A percentile compares a stretch with the other conserved stretches of the same genome.
phyloP scores from a whole-genome alignment of 2,888 invertebrate genomes.

The Chrysina gloriosa region DNA sequence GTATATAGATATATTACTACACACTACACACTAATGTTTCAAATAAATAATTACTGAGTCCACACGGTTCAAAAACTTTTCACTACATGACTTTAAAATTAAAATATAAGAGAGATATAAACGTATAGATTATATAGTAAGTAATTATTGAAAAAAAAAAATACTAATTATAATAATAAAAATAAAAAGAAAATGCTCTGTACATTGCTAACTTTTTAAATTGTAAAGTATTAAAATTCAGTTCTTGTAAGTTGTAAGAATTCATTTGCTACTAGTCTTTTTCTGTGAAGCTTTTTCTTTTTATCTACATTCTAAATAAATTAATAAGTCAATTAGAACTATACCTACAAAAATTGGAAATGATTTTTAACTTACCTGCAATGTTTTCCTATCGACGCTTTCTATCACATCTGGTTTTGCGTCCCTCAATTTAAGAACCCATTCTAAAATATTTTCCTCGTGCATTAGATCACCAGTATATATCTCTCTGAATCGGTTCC shows the following conservation, averaged over 20 bases:
- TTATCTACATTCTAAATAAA: slow-evolving; percentile 23
- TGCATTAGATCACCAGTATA: slow-evolving; percentile 92
- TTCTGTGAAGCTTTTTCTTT: slow-evolving; percentile 31
- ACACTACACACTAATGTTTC: no score
- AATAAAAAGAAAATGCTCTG: no score
- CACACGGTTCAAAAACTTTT: no score
- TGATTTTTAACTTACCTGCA: slow-evolving; percentile 69
- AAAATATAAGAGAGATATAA: no score
- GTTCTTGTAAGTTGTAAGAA: slow-evolving; percentile 4
- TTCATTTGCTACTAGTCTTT: slow-evolving; percentile 26
- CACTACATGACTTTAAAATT: no score
- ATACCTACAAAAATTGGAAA: neutral
- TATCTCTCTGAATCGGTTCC: slow-evolving; percentile 88
- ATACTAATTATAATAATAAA: neutral
- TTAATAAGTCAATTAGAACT: neutral
- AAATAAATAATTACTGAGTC: no score
- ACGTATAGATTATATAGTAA: no score
- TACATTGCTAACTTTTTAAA: neutral
- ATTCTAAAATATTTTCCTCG: slow-evolving; percentile 88
- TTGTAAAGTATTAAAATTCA: neutral
- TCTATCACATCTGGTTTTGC: slow-evolving; percentile 91
- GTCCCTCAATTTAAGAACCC: slow-evolving; percentile 88
- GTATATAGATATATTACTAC: neutral
- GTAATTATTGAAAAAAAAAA: no score
- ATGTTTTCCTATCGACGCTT: slow-evolving; percentile 88